Percentiles rank a stretch among this genome's conserved stretches.
Conservation (phyloP, 2,113 vertebrate species). For the Peromyscus maniculatus region DNA sequence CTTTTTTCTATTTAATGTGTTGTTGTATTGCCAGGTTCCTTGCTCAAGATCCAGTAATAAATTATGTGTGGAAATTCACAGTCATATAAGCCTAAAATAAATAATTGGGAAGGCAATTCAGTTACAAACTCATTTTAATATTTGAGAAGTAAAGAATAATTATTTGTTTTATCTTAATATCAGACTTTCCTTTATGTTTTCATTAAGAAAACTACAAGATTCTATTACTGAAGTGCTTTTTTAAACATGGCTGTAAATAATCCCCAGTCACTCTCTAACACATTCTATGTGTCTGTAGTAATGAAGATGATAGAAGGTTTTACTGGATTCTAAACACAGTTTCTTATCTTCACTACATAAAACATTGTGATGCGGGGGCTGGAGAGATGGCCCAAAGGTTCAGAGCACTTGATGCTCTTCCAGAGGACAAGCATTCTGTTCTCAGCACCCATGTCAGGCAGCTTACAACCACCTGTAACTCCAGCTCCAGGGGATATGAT, state of each 20-base stretch:
- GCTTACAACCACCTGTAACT: neutral
- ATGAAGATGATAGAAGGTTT: slow-evolving; percentile 18
- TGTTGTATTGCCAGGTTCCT: slow-evolving; percentile 34
- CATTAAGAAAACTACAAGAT: slow-evolving; percentile 49
- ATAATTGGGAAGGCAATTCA: slow-evolving; percentile 34
- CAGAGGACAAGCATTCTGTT: neutral
- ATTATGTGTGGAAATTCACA: slow-evolving; percentile 6
- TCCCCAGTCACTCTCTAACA: neutral
- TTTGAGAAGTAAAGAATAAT: slow-evolving; percentile 16
- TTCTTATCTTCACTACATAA: slow-evolving; percentile 49
- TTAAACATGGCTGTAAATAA: neutral
- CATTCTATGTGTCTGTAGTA: slow-evolving; percentile 10
- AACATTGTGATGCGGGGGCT: neutral
- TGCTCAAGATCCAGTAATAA: slow-evolving; percentile 61
- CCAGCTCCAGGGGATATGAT: neutral
- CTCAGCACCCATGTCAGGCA: neutral
- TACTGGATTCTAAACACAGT: slow-evolving; percentile 2
- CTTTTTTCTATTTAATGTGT: slow-evolving; percentile 32
- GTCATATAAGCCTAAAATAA: slow-evolving; percentile 53
- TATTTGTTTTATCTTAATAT: slow-evolving; percentile 62
- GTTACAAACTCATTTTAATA: slow-evolving; percentile 57
- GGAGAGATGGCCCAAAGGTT: neutral
- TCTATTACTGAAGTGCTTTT: slow-evolving; percentile 31
- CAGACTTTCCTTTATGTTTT: slow-evolving; percentile 50
- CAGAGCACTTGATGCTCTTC: neutral